These are phyloP conservation scores for Liodrosophila aerea DNA, from an alignment of 2,888 invertebrate species.

Conservation along the genomic window DNA sequence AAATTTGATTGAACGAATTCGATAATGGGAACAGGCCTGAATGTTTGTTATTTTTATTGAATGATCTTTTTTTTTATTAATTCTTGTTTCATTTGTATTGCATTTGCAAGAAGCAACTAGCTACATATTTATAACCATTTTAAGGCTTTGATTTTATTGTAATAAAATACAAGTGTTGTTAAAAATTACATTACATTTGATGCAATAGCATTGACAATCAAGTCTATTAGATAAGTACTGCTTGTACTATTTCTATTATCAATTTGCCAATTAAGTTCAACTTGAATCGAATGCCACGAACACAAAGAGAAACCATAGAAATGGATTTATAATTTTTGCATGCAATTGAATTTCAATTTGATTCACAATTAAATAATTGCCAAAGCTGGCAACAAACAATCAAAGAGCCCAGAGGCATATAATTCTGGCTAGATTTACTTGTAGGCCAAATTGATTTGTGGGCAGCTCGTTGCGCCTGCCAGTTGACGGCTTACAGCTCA, in stretches of 20 bases:
- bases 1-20: too few species aligned
- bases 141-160: too few species aligned
- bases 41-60: too few species aligned
- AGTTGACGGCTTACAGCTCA: conserved; percentile 61
- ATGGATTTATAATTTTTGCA: conserved; percentile 30
- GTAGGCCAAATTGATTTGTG: conserved; percentile 51
- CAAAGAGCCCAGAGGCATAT: background rate
- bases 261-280: conserved; percentile 20
- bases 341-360: conserved; percentile 45
- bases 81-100: too few species aligned
- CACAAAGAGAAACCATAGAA: background rate
- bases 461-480: conserved; percentile 16
- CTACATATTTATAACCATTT: too few species aligned
- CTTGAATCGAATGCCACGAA: conserved; percentile 7
- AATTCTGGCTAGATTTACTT: conserved; percentile 28
- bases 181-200: too few species aligned
- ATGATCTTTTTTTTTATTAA: too few species aligned
- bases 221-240: too few species aligned
- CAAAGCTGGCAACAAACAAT: conserved; percentile 11
- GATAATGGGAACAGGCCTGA: too few species aligned
- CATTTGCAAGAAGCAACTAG: too few species aligned
- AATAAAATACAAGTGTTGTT: too few species aligned
- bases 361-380: conserved; percentile 39
- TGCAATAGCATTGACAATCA: too few species aligned
- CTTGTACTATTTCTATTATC: conserved; percentile 1